Evolutionary conservation across 1,140 invertebrate genomes (phyloP).

Genomic region (Brachionus manjavacas): DNA sequence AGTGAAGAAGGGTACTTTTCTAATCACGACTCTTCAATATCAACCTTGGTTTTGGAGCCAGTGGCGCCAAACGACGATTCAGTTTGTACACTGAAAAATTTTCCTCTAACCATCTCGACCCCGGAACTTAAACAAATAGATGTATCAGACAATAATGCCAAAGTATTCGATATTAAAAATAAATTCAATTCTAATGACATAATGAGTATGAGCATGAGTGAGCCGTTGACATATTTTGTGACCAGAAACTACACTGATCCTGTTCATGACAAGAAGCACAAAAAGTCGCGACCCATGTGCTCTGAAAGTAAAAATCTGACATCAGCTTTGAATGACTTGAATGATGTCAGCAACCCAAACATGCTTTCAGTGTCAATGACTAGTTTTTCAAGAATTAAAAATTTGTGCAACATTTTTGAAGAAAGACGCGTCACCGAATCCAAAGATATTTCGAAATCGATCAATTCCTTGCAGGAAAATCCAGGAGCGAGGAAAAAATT

Average conservation of each 20-base stretch:
- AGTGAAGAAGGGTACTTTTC: constrained; percentile 40
- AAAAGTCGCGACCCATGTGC: neutral
- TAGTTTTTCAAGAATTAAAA: constrained; percentile 13
- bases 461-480: neutral
- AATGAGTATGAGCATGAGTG: neutral
- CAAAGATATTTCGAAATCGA: neutral
- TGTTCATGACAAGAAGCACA: neutral
- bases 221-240: neutral
- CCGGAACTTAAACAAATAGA: constrained; percentile 18
- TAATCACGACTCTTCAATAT: constrained; percentile 28
- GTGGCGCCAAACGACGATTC: neutral
- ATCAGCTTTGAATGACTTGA: neutral
- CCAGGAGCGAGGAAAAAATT: neutral
- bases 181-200: neutral
- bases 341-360: neutral
- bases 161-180: neutral
- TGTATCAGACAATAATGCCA: neutral
- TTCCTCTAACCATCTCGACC: neutral
- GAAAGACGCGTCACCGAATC: neutral
- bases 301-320: neutral
- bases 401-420: constrained; percentile 6
- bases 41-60: neutral
- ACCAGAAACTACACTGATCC: neutral
- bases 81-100: constrained; percentile 10
- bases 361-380: neutral